A percentile compares a stretch with the other conserved stretches of the same genome.
Evolutionary conservation across 2,888 invertebrate genomes (phyloP).

Genomic region (Drosophila merina): DNA sequence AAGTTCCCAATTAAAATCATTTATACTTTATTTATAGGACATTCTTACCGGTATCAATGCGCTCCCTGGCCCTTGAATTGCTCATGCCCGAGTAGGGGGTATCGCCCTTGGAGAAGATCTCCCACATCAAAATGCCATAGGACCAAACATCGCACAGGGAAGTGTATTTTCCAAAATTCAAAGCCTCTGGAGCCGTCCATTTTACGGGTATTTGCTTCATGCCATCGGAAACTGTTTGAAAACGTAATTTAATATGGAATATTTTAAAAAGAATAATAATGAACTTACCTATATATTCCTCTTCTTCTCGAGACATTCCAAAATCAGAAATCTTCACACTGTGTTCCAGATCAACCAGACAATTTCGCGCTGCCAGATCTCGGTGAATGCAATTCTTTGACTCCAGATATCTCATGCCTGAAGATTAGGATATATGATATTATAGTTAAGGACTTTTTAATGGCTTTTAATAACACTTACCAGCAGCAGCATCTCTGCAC

Average conservation of each 20-base stretch:
- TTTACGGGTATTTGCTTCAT: constrained; percentile 99
- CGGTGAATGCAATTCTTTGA: constrained; percentile 98
- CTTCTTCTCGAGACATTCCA: constrained; percentile 98
- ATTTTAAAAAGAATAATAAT: neutral
- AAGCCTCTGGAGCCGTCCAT: constrained; percentile 98
- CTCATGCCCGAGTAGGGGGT: constrained; percentile 97
- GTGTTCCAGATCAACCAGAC: constrained; percentile 90
- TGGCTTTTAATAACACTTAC: constrained; percentile 80
- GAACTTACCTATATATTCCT: constrained; percentile 91
- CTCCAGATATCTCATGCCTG: constrained; percentile 95
- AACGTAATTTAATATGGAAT: neutral
- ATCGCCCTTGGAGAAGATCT: constrained; percentile 96
- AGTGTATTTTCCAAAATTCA: constrained; percentile 98
- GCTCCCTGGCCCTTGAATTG: constrained; percentile 96
- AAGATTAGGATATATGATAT: neutral
- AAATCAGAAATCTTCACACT: constrained; percentile 98
- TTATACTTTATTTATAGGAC: too few relatives aligned
- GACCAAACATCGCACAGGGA: constrained; percentile 98
- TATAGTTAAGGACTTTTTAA: neutral
- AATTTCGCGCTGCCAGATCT: constrained; percentile 97
- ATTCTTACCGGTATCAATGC: constrained; percentile 92
- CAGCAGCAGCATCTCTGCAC: constrained; percentile 97
- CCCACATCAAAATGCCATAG: constrained; percentile 98
- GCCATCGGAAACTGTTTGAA: constrained; percentile 92
- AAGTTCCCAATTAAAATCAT: neutral